These are phyloP conservation scores for Hucho hucho DNA, from an alignment of 2,113 vertebrate species.

Conservation along the genomic window DNA sequence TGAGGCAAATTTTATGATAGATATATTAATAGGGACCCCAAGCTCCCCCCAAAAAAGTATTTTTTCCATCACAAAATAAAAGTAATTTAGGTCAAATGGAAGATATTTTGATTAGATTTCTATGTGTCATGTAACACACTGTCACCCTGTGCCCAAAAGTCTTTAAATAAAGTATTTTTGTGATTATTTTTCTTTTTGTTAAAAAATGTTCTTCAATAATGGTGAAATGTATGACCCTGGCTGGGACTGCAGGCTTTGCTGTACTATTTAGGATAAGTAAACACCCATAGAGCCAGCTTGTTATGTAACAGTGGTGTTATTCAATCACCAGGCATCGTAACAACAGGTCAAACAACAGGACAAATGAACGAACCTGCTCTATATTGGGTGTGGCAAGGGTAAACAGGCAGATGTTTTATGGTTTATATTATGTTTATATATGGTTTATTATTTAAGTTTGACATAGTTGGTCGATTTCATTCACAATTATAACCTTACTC, in stretches of 20 bases:
- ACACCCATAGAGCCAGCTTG: constrained; percentile 30
- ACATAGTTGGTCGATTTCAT: background rate
- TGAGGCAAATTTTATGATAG: no score
- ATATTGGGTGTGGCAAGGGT: background rate
- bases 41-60: no score
- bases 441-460: background rate
- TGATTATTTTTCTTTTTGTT: background rate
- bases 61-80: no score
- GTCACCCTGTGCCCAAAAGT: background rate
- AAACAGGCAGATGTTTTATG: background rate
- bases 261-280: background rate
- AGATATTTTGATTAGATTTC: background rate
- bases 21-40: no score
- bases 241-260: background rate
- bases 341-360: constrained; percentile 50
- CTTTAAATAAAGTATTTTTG: background rate
- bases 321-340: constrained; percentile 39
- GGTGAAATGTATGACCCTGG: background rate
- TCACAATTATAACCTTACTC: background rate
- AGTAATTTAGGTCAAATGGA: no score
- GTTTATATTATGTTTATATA: no score
- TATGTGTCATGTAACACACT: background rate
- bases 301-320: constrained; percentile 65
- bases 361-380: constrained; percentile 1
- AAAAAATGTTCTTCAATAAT: background rate